Conservation (phyloP, 2,113 vertebrate genomes). For the Arothron firmamentum region DNA sequence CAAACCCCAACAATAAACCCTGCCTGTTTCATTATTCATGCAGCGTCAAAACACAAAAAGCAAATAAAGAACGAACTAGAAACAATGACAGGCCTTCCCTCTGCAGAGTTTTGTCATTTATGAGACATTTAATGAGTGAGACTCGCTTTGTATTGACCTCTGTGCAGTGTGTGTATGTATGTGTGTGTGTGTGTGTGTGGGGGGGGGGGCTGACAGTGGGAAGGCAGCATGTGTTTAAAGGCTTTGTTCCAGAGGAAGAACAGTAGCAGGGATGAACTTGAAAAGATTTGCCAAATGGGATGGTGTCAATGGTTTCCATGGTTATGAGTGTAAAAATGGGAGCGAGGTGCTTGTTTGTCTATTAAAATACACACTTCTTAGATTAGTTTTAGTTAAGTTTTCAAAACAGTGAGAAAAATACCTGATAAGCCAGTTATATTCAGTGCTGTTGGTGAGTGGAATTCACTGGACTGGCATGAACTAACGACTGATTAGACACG, state of each 20-base stretch:
- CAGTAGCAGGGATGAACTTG: slow-evolving; percentile 37
- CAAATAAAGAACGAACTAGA: slow-evolving; percentile 40
- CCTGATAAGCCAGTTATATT: not conserved
- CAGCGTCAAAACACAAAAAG: slow-evolving; percentile 48
- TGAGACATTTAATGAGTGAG: slow-evolving; percentile 18
- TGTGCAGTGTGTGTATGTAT: slow-evolving; percentile 3
- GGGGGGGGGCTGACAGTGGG: not conserved
- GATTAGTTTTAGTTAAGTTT: not conserved
- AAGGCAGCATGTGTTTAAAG: slow-evolving; percentile 74
- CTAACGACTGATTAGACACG: no score
- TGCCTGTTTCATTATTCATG: slow-evolving; percentile 43
- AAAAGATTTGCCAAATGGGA: slow-evolving; percentile 33
- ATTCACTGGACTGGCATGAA: no score
- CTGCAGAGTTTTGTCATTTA: slow-evolving; percentile 14
- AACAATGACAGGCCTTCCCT: slow-evolving; percentile 30
- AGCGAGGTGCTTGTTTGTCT: slow-evolving; percentile 11
- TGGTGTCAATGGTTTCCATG: slow-evolving; percentile 52
- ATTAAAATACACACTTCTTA: slow-evolving; percentile 10
- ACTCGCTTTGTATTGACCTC: slow-evolving; percentile 23
- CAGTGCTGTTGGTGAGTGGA: no score
- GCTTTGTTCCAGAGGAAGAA: slow-evolving; percentile 37
- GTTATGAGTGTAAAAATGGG: slow-evolving; percentile 12
- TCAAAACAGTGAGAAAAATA: not conserved
- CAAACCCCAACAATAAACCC: slow-evolving; percentile 25
- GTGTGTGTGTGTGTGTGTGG: slow-evolving; percentile 3